Percentiles rank a stretch among this genome's conserved stretches.
phyloP scores from a whole-genome alignment of 2,888 invertebrate species.

The Thelaira solivaga region DNA sequence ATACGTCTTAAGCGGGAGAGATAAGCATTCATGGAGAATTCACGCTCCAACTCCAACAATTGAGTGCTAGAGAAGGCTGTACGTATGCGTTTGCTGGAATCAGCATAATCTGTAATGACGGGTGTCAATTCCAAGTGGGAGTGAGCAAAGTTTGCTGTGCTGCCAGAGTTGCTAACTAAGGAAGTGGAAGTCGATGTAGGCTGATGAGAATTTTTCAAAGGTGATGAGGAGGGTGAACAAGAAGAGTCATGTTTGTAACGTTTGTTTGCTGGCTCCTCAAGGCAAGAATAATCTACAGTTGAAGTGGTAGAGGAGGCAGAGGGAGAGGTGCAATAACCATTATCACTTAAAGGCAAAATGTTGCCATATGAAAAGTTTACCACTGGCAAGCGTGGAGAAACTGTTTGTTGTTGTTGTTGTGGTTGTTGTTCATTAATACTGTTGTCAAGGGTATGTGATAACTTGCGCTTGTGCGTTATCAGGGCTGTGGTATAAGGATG shows the following conservation, averaged over 20 bases:
- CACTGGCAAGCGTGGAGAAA: constrained; percentile 25
- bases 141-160: constrained; percentile 13
- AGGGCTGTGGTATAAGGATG: constrained; percentile 71
- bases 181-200: constrained; percentile 69
- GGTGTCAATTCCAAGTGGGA: constrained; percentile 69
- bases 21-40: constrained; percentile 94
- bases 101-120: constrained; percentile 78
- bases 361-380: constrained; percentile 50
- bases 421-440: constrained; percentile 65
- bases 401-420: constrained; percentile 50
- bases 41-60: constrained; percentile 90
- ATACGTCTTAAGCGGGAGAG: constrained; percentile 91
- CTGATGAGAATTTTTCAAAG: constrained; percentile 69
- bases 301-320: constrained; percentile 73
- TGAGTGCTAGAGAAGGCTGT: constrained; percentile 96
- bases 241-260: constrained; percentile 70
- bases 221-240: constrained; percentile 71
- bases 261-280: constrained; percentile 69
- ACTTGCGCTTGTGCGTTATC: constrained; percentile 69
- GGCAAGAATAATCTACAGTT: constrained; percentile 68
- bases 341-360: constrained; percentile 56
- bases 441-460: constrained; percentile 62
- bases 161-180: constrained; percentile 22
- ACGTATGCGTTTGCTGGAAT: constrained; percentile 90
- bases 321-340: constrained; percentile 73